A percentile compares a stretch with the other conserved stretches of the same genome.
phyloP scores from a whole-genome alignment of 2,113 vertebrate species.

The Rhinolophus sinicus region DNA sequence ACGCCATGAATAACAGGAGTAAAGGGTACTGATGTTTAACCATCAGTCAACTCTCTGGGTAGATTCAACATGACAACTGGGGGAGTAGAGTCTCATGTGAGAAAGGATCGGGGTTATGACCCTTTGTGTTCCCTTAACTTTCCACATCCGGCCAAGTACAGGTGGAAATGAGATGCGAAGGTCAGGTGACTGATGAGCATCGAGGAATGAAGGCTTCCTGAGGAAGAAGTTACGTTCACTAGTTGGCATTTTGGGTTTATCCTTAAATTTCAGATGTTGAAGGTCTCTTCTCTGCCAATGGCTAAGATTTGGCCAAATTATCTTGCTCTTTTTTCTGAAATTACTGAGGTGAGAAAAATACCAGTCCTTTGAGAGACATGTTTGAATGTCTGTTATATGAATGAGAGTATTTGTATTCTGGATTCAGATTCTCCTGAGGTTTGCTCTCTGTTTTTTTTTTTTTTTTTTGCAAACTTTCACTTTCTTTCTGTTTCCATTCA shows the following conservation, averaged over 20 bases:
- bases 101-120: neutral
- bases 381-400: neutral
- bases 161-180: neutral
- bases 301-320: neutral
- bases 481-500: neutral
- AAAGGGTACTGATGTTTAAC: neutral
- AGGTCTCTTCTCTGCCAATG: neutral
- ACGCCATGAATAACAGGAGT: neutral
- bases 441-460: neutral
- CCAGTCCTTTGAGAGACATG: neutral
- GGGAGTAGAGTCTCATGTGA: neutral
- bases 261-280: neutral
- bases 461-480: neutral
- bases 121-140: neutral
- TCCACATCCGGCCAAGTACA: neutral
- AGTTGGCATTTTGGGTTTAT: neutral
- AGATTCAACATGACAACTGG: accelerated
- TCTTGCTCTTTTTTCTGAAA: neutral
- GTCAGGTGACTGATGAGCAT: neutral
- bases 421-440: neutral
- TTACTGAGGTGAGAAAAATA: neutral
- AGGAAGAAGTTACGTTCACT: neutral
- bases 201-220: neutral
- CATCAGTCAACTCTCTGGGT: neutral
- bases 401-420: neutral